These are phyloP conservation scores for Cercocebus atys DNA, from an alignment of 2,113 vertebrate genomes.

Conservation along the genomic window DNA sequence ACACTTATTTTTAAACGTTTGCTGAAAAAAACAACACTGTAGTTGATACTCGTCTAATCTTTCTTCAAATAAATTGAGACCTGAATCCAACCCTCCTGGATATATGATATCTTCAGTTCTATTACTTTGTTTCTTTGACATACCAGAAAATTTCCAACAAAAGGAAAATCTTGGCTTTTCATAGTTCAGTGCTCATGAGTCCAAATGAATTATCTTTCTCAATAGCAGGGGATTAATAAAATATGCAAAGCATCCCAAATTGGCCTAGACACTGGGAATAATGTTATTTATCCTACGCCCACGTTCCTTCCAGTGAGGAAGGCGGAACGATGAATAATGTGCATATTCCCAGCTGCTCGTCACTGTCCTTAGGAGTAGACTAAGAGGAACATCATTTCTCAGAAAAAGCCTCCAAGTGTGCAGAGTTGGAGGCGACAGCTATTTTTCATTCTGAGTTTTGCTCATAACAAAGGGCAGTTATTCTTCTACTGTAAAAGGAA, in stretches of 20 bases:
- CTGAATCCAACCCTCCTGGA: background rate
- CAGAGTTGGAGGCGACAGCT: background rate
- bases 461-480: background rate
- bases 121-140: background rate
- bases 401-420: background rate
- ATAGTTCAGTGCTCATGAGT: background rate
- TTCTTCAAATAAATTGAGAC: background rate
- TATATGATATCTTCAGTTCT: background rate
- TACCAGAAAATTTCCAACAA: background rate
- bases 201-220: background rate
- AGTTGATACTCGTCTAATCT: background rate
- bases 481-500: no score
- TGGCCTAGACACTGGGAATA: background rate
- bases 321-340: accelerated
- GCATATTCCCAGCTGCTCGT: accelerated
- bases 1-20: background rate
- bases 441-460: no score
- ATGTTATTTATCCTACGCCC: accelerated
- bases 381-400: accelerated
- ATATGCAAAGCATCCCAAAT: background rate
- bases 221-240: accelerated
- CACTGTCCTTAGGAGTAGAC: accelerated
- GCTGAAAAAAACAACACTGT: background rate
- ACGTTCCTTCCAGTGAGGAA: accelerated
- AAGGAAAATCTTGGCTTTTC: background rate